phyloP scores from a whole-genome alignment of 2,113 vertebrate species.

The Rafetus swinhoei region DNA sequence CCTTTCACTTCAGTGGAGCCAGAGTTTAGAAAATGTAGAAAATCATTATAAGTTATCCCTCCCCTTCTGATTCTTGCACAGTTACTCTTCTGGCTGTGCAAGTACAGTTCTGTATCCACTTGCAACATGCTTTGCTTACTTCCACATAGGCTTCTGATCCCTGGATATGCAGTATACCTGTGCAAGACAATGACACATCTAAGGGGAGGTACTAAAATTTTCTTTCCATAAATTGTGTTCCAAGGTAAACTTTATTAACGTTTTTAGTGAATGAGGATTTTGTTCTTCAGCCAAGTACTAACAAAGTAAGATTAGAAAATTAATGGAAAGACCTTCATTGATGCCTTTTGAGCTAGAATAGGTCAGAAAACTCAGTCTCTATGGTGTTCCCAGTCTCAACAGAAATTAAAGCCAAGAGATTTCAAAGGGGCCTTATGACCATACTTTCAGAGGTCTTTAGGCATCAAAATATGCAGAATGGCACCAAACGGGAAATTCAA shows the following conservation, averaged over 20 bases:
- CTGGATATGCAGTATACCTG: too few species aligned
- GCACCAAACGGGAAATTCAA: neutral
- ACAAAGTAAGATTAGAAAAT: neutral
- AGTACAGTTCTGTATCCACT: neutral
- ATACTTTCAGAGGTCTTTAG: neutral
- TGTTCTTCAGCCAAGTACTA: neutral
- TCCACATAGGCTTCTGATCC: too few species aligned
- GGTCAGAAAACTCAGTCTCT: neutral
- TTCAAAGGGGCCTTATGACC: neutral
- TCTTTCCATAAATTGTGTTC: too few species aligned
- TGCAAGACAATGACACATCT: too few species aligned
- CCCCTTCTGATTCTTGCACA: neutral
- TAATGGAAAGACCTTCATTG: neutral
- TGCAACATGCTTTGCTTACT: neutral
- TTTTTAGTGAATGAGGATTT: neutral
- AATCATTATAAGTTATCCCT: rapidly evolving
- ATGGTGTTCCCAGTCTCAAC: neutral
- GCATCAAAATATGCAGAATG: neutral
- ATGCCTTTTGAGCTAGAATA: neutral
- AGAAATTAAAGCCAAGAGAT: neutral
- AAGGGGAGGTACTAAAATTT: too few species aligned
- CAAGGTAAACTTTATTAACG: too few species aligned
- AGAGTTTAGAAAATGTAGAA: neutral
- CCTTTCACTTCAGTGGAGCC: neutral
- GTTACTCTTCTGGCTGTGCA: neutral